Evolutionary conservation across 2,797 vertebrate genomes (phyloP).

Genomic region (Rhincodon typus): DNA sequence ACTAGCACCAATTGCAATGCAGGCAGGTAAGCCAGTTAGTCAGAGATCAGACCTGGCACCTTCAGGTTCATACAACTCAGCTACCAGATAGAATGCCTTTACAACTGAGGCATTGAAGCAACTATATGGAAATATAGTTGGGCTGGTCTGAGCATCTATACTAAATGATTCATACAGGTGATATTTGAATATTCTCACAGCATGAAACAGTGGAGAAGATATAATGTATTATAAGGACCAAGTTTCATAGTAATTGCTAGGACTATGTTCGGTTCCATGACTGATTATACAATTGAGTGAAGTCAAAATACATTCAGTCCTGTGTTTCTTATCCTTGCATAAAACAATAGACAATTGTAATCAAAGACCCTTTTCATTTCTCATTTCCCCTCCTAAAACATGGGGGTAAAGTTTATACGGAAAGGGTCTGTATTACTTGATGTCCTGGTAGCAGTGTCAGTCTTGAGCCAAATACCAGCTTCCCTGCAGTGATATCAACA

Average conservation of each 20-base stretch:
- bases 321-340: background rate
- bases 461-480: too few relatives aligned
- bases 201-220: background rate
- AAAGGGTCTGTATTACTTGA: too few relatives aligned
- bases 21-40: background rate
- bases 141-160: background rate
- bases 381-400: background rate
- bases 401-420: background rate
- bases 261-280: background rate
- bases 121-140: background rate
- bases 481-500: too few relatives aligned
- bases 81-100: background rate
- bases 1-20: background rate
- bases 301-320: background rate
- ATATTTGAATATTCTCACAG: background rate
- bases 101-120: background rate
- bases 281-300: background rate
- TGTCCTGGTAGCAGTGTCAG: too few relatives aligned
- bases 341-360: background rate
- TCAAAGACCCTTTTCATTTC: background rate
- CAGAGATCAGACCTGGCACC: background rate
- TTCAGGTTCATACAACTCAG: background rate
- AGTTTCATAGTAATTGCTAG: background rate
- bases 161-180: background rate
- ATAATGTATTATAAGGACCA: background rate